A percentile compares a stretch with the other conserved stretches of the same genome.
These are phyloP conservation scores for Laticauda laticaudata DNA, from an alignment of 2,113 vertebrate species.

Conservation along the genomic window DNA sequence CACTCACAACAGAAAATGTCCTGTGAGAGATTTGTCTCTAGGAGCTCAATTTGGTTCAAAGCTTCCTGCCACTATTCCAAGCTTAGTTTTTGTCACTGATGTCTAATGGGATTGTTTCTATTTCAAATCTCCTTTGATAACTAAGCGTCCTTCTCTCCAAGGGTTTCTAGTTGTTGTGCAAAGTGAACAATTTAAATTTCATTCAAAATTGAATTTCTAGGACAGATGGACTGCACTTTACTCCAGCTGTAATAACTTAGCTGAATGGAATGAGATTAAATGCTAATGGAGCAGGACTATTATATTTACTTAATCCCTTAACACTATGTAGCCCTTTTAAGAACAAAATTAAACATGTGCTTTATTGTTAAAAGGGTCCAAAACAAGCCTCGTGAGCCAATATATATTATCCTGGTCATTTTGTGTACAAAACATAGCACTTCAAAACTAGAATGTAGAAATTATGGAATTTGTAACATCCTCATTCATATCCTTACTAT, in stretches of 20 bases:
- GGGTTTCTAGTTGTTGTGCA: not conserved
- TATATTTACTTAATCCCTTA: constrained; percentile 31
- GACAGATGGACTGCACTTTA: constrained; percentile 36
- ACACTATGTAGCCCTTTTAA: not conserved
- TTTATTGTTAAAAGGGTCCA: constrained; percentile 20
- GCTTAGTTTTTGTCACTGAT: rapidly evolving
- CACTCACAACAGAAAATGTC: not conserved
- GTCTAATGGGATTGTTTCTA: not conserved
- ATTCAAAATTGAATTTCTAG: constrained; percentile 46
- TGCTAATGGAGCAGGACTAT: not conserved
- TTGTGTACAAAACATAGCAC: constrained; percentile 9
- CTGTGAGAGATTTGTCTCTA: not conserved
- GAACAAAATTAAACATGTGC: not conserved
- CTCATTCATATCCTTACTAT: constrained; percentile 31
- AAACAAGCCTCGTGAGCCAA: not conserved
- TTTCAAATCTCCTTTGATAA: not conserved
- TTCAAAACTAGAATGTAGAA: constrained; percentile 31
- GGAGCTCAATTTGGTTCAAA: not conserved
- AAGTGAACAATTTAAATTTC: constrained; percentile 19
- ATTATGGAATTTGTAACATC: constrained; percentile 16
- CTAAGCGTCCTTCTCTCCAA: not conserved
- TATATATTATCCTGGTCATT: constrained; percentile 18
- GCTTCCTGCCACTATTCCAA: not conserved
- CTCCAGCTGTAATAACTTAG: constrained; percentile 30
- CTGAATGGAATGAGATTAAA: constrained; percentile 27